Evolutionary conservation across 2,797 vertebrate species (phyloP), one percentile per base, ranked within the genome.

Genomic region (Syngnathus acus): DNA sequence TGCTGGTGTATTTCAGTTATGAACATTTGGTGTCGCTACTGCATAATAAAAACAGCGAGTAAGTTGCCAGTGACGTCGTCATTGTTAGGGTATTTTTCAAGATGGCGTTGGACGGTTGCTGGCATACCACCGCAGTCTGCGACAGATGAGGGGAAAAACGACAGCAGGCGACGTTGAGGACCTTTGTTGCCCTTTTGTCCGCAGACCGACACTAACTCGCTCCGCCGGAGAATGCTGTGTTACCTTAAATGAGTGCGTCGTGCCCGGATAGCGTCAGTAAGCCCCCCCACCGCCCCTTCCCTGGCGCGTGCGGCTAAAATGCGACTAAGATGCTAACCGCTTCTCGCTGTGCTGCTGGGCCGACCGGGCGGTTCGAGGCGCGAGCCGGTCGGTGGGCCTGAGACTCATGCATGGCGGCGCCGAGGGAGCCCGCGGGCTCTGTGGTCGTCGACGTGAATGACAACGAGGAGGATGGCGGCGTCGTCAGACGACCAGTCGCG

Each of bases 321-420:
- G 38, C 4, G 79, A 79, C 64, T 79, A 85, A 82, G 62, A 88
- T 89, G 82, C 74, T 84, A 69, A 72, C 79, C 73, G 62, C 69
- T 65, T 82, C 74, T 65, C 63, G 74, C 72, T 68, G 70, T 66
- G 71, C 76, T 76, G 76, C 73, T 71, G 70, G 77, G 73, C 53
- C 73, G 71, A 69, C 68, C 37, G 71, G 61, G 68, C 64, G 73
- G 69, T 9, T 23, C 63, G 74, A 69, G 67, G 72, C 71, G 69
- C 68, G 60, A 58, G 42, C 42, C 43, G 60, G 60, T 42, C n/a
- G 65, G 62, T 39, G 75, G 60, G 71, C 71, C 74, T 84, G 82
- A 88, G 72, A 71, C 74, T 38, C 69, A 89, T 89, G 90, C 69
- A 89, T 89, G 90, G 89, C 88, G 4, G 50, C 65, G 32, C 21